Base-by-base conservation (phyloP, 1,140 invertebrate genomes). In the Plutomurus gul region DNA sequence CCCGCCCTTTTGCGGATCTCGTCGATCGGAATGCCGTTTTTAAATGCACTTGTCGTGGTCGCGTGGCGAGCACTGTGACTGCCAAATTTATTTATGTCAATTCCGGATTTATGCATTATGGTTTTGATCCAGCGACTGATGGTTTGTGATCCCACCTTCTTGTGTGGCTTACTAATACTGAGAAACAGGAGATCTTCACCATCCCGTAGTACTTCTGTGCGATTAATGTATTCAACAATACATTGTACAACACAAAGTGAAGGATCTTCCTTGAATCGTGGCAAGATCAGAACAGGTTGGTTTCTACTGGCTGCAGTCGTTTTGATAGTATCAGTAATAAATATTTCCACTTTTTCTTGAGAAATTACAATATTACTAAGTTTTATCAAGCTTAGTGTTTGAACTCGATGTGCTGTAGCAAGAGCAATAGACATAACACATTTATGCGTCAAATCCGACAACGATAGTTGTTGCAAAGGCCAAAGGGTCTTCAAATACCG, bases 1-100 rank as follows among this genome's bases (percentile, higher is more conserved):
- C 74, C 74, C 8, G 74, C 74, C 13, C 40, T 47, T 10, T n/a
- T 30, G 25, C 22, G 51, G 30, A 51, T 75, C 11, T 10, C 43
- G 33, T 49, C 74, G 33, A 70, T 20, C 20, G 10, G 13, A 16
- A 70, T 20, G 3, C 27, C 27, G 1, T 1, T 16, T 1, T 4
- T 3, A 6, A 20, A 18, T 18, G 76, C 76, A 13, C 43, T 77
- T 3, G 56, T 25, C 2, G 76, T 71, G 0, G 56, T 16, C 0
- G 76, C 76, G 10, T 70, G 56, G 30, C 76, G 13, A 18, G 18
- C 70, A 13, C 37, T 46, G 25, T 77, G 76, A 25, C 56, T 36
- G 3, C 30, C 60, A 71, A 77, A 77, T 39, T 10, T 33, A 8
- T 49, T 49, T 0, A 8, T 37, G 37, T 65, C 47, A 46, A 77